Conservation (phyloP, 2,797 vertebrate species). For the Triplophysa yarkandensis region DNA sequence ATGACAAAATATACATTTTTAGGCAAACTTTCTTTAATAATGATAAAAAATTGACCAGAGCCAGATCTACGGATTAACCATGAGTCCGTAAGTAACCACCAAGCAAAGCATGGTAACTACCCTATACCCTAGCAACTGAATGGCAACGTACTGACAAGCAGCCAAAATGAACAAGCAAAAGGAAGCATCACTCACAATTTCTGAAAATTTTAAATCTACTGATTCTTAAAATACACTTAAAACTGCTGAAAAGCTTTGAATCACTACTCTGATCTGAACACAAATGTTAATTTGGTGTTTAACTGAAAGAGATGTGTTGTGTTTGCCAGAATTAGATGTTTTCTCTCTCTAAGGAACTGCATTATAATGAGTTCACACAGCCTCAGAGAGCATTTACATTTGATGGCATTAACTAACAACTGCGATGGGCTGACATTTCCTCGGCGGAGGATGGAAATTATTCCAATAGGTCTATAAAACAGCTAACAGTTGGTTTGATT, state of each 20-base stretch:
- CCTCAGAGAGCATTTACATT: conserved; percentile 32
- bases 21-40: too few species aligned
- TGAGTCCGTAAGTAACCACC: background rate
- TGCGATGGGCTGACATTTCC: conserved; percentile 36
- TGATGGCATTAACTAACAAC: conserved; percentile 36
- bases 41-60: background rate
- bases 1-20: too few species aligned
- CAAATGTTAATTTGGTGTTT: background rate
- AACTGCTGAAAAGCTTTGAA: background rate
- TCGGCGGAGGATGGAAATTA: conserved; percentile 16
- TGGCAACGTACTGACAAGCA: background rate
- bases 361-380: conserved; percentile 37
- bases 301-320: background rate
- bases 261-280: background rate
- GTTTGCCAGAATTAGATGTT: background rate
- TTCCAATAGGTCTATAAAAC: conserved; percentile 15
- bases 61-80: background rate
- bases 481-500: conserved; percentile 29
- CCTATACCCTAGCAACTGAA: background rate
- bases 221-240: background rate
- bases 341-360: background rate
- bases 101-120: background rate
- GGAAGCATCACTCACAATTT: too few species aligned
- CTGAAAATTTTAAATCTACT: background rate
- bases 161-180: background rate